A percentile compares a stretch with the other conserved stretches of the same genome.
Conservation (phyloP, 2,113 vertebrate species). For the Leucoraja erinaceus region DNA sequence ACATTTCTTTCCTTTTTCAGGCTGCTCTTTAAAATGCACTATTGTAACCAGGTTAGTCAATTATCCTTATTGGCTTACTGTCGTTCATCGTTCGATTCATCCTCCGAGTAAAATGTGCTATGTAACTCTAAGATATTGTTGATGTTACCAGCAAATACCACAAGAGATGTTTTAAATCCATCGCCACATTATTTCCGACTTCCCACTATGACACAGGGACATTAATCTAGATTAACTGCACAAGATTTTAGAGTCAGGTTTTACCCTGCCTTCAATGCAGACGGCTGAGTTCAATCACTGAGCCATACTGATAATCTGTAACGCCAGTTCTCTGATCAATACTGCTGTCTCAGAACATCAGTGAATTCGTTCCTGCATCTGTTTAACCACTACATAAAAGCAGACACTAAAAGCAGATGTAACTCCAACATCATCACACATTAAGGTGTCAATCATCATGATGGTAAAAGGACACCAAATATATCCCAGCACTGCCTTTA, state of each 20-base stretch:
- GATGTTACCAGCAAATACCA: not conserved
- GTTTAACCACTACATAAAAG: not conserved
- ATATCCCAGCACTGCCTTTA: not conserved
- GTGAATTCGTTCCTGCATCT: not conserved
- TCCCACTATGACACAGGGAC: not conserved
- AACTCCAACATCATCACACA: not conserved
- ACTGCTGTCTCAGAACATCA: not conserved
- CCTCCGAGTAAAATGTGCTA: not conserved
- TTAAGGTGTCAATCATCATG: not conserved
- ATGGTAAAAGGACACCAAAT: not conserved
- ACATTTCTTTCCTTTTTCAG: not conserved
- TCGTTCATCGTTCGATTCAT: not conserved
- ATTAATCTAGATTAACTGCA: not conserved
- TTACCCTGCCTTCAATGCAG: not conserved
- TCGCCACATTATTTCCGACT: too few relatives aligned
- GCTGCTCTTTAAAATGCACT: not conserved
- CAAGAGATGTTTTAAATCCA: too few relatives aligned
- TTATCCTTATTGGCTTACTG: not conserved
- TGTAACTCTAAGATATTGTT: not conserved
- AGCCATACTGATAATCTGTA: not conserved
- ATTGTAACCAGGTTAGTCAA: not conserved
- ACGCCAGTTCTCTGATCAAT: not conserved
- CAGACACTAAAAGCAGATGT: not conserved
- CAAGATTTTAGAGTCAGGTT: not conserved
- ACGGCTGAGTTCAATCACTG: not conserved